Evolutionary conservation across 2,797 vertebrate species (phyloP).

Genomic region (Emydoidea blandingii): DNA sequence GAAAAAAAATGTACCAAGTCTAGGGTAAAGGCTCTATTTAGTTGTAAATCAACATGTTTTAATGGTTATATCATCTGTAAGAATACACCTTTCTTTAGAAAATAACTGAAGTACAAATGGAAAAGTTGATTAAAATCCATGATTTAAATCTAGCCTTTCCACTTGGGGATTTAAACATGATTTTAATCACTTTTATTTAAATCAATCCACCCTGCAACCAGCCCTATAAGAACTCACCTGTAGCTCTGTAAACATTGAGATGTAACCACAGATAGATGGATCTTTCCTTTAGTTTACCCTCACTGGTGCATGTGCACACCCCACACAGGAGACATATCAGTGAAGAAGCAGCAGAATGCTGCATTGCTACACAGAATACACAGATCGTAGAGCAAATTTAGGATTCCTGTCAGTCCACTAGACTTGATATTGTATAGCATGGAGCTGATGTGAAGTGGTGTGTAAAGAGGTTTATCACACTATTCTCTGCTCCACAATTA

Average conservation of each 20-base stretch:
- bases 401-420: neutral
- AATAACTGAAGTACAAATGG: neutral
- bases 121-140: neutral
- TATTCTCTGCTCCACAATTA: neutral
- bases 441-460: neutral
- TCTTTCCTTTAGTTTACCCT: neutral
- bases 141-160: neutral
- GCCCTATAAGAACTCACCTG: neutral
- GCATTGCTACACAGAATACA: neutral
- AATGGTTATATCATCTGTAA: neutral
- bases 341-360: neutral
- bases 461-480: neutral
- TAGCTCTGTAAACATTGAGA: neutral
- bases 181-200: neutral
- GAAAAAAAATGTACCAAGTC: neutral
- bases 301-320: neutral
- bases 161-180: neutral
- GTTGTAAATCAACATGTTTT: neutral
- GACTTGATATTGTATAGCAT: neutral
- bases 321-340: neutral
- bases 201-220: neutral
- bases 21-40: neutral
- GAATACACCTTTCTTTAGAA: neutral
- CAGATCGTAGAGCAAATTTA: neutral
- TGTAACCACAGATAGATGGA: neutral